Evolutionary conservation across 2,797 vertebrate species (phyloP).

Genomic region (Clamator glandarius): DNA sequence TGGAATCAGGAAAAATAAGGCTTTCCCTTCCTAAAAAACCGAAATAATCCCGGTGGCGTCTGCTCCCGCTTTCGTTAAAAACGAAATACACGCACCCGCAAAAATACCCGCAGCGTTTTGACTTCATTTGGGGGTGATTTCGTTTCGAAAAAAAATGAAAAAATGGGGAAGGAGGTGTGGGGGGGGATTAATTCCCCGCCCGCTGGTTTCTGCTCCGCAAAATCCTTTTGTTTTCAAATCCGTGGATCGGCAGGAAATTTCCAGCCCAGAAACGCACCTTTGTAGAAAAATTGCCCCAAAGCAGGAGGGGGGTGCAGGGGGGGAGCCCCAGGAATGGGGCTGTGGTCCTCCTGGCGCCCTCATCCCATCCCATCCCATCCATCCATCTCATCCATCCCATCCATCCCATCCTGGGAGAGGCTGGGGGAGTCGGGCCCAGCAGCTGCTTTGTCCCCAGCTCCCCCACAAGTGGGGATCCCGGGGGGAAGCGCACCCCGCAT

Average conservation of each 20-base stretch:
- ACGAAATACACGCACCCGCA: background rate
- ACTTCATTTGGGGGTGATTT: background rate
- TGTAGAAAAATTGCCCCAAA: background rate
- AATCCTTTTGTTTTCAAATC: slow-evolving; percentile 58
- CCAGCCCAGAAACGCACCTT: background rate
- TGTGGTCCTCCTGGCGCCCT: too few relatives aligned
- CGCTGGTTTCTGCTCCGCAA: background rate
- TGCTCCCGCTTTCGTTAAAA: background rate
- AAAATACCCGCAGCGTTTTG: background rate
- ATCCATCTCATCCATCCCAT: too few relatives aligned
- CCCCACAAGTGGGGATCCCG: background rate
- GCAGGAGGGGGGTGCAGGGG: background rate
- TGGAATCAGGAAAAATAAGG: background rate
- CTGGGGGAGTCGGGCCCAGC: background rate
- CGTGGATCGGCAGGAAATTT: slow-evolving; percentile 16
- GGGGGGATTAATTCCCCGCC: background rate
- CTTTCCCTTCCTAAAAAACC: background rate
- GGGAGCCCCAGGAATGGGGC: background rate
- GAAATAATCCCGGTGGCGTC: background rate
- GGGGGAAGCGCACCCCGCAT: background rate
- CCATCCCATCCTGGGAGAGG: too few relatives aligned
- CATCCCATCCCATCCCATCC: too few relatives aligned
- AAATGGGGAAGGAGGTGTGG: background rate
- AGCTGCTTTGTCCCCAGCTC: background rate
- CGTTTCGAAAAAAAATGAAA: background rate